phyloP scores from a whole-genome alignment of 1,140 invertebrate genomes.

The Berghia stephanieae region DNA sequence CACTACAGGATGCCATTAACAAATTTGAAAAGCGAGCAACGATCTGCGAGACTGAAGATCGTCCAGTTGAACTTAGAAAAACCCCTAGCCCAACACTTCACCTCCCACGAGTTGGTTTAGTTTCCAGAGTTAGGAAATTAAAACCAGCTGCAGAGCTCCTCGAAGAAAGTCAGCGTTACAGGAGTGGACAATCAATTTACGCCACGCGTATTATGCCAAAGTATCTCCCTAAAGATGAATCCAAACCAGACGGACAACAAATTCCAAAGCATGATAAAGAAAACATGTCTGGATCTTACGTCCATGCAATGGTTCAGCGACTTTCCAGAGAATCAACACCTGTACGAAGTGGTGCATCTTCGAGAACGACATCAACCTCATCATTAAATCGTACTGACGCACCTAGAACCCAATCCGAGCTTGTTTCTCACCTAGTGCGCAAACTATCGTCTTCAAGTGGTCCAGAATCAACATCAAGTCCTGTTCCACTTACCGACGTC shows the following conservation, averaged over 20 bases:
- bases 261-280: slow-evolving; percentile 48
- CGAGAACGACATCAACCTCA: slow-evolving; percentile 33
- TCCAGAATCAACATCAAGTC: slow-evolving; percentile 30
- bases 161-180: slow-evolving; percentile 57
- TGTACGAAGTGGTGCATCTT: slow-evolving; percentile 45
- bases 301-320: slow-evolving; percentile 52
- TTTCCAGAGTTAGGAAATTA: slow-evolving; percentile 42
- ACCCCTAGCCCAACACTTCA: slow-evolving; percentile 41
- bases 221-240: slow-evolving; percentile 46
- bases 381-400: slow-evolving; percentile 46
- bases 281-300: slow-evolving; percentile 53
- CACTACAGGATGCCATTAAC: slow-evolving; percentile 25
- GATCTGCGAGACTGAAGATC: slow-evolving; percentile 38
- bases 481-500: slow-evolving; percentile 51
- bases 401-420: slow-evolving; percentile 49
- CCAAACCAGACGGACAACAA: slow-evolving; percentile 28
- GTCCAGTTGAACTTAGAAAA: slow-evolving; percentile 36
- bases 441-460: slow-evolving; percentile 50
- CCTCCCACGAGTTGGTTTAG: slow-evolving; percentile 38
- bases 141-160: slow-evolving; percentile 60
- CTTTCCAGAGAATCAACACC: slow-evolving; percentile 58
- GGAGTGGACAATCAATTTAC: slow-evolving; percentile 56
- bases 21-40: slow-evolving; percentile 37
- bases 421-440: slow-evolving; percentile 53
- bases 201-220: slow-evolving; percentile 52